These are phyloP conservation scores for Urocynchramus pylzowi DNA, from an alignment of 2,113 vertebrate species.

Conservation along the genomic window DNA sequence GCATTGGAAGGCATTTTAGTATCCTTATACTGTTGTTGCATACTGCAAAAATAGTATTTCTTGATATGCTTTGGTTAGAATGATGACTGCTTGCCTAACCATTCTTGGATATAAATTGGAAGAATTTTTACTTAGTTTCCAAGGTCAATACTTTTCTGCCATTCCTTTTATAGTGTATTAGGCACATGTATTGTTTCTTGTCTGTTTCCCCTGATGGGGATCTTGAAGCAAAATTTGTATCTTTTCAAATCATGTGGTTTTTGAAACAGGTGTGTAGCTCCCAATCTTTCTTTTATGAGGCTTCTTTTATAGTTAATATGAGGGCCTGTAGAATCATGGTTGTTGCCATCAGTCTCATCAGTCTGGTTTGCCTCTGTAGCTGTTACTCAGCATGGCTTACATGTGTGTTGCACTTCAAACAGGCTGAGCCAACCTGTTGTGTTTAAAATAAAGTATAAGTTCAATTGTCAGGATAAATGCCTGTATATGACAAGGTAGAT, in stretches of 20 bases:
- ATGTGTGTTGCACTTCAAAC: neutral
- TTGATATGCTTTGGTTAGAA: neutral
- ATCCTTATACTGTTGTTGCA: neutral
- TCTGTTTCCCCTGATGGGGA: neutral
- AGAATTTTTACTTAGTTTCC: neutral
- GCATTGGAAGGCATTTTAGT: neutral
- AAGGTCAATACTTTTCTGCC: neutral
- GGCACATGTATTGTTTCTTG: neutral
- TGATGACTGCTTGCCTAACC: neutral
- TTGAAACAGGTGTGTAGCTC: neutral
- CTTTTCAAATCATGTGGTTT: neutral
- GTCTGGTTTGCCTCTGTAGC: neutral
- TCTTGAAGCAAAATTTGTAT: neutral
- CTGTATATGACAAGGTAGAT: neutral
- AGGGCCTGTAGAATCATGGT: neutral
- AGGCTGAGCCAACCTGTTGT: neutral
- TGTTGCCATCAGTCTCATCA: neutral
- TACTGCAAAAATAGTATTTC: neutral
- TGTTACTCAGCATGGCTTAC: neutral
- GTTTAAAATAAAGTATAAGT: neutral
- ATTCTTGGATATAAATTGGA: neutral
- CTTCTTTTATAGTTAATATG: neutral
- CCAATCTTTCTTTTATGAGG: neutral
- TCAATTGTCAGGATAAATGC: neutral
- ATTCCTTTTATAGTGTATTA: neutral